Conservation (phyloP, 2,113 vertebrate genomes). For the Hydrolagus affinis region DNA sequence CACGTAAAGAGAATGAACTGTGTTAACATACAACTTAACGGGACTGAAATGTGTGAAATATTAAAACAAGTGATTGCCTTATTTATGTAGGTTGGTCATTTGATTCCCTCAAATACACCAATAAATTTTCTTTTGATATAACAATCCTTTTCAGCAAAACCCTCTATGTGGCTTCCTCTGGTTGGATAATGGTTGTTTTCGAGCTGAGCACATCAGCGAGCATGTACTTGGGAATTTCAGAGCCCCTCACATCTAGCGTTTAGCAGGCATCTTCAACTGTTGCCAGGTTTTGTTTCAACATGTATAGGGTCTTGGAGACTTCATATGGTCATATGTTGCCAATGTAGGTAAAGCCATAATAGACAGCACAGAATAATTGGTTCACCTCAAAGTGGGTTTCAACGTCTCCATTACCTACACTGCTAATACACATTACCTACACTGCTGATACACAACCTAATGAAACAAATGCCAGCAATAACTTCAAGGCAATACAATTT, state of each 20-base stretch:
- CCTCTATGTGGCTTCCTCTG: conserved; percentile 69
- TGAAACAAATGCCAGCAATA: too few relatives aligned
- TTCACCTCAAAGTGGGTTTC: conserved; percentile 91
- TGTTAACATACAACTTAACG: background rate
- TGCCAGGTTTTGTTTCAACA: conserved; percentile 82
- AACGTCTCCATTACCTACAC: conserved; percentile 89
- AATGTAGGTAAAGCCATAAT: conserved; percentile 89
- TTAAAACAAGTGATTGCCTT: background rate
- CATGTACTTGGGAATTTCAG: conserved; percentile 95
- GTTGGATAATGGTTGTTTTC: conserved; percentile 71
- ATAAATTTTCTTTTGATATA: too few relatives aligned
- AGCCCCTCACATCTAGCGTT: conserved; percentile 78
- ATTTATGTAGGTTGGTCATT: background rate
- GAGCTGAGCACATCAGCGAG: conserved; percentile 84
- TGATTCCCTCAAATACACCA: too few relatives aligned
- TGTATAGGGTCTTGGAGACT: conserved; percentile 90
- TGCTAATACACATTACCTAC: conserved; percentile 94
- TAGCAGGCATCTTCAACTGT: conserved; percentile 97
- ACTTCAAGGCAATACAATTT: too few relatives aligned
- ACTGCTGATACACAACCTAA: too few relatives aligned
- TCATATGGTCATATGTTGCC: conserved; percentile 94
- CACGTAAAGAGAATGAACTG: background rate
- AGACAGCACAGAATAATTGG: conserved; percentile 84
- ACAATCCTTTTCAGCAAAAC: background rate
- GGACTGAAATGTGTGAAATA: background rate